phyloP scores from a whole-genome alignment of 2,797 vertebrate genomes.

The Pipistrellus nathusii region DNA sequence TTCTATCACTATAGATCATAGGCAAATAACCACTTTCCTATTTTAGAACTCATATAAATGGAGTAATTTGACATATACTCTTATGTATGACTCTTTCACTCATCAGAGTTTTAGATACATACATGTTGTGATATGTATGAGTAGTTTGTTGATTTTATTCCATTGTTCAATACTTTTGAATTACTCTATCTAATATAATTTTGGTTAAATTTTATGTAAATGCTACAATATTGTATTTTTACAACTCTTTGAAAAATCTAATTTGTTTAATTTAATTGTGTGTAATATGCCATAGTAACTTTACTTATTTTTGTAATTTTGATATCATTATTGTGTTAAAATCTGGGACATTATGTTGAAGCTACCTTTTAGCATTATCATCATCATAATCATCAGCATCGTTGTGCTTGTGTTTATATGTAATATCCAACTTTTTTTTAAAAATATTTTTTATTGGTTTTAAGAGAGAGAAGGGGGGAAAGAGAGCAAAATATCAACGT shows the following conservation, averaged over 20 bases:
- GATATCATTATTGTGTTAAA: background rate
- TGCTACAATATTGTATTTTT: background rate
- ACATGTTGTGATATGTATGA: background rate
- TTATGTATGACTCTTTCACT: background rate
- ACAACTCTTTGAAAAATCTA: background rate
- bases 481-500: background rate
- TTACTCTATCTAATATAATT: background rate
- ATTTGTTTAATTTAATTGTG: background rate
- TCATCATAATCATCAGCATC: background rate
- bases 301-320: background rate
- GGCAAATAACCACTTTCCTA: background rate
- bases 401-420: background rate
- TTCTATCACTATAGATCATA: background rate
- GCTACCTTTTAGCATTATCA: background rate
- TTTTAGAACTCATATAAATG: background rate
- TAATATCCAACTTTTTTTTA: background rate
- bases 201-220: conserved; percentile 42
- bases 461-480: background rate
- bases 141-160: background rate
- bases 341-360: background rate
- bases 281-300: background rate
- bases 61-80: background rate
- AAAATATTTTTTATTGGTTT: background rate
- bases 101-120: background rate
- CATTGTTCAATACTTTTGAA: background rate